Conservation (phyloP, 1,140 invertebrate genomes). For the Drosophila arizonae region DNA sequence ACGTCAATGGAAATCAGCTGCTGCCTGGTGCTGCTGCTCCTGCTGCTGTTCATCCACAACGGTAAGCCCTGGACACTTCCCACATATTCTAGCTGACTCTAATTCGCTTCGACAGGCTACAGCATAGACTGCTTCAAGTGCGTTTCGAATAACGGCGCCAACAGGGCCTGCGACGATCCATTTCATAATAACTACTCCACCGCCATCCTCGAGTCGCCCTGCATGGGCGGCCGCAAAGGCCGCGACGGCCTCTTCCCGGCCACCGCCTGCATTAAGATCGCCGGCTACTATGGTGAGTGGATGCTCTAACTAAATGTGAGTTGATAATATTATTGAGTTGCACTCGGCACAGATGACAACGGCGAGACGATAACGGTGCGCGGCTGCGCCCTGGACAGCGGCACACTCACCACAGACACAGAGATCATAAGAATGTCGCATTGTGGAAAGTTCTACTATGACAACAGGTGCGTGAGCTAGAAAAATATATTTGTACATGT, state of each 20-base stretch:
- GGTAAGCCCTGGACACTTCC: constrained; percentile 35
- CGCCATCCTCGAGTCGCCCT: constrained; percentile 93
- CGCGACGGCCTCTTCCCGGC: constrained; percentile 97
- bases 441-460: constrained; percentile 94
- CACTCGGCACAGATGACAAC: constrained; percentile 86
- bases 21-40: constrained; percentile 56
- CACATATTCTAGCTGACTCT: background rate
- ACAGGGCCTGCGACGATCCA: constrained; percentile 96
- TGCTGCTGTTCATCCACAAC: constrained; percentile 61
- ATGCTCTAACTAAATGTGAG: background rate
- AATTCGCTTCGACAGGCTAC: constrained; percentile 78
- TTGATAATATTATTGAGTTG: constrained; percentile 20
- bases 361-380: constrained; percentile 91
- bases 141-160: constrained; percentile 94
- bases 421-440: constrained; percentile 97
- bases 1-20: constrained; percentile 63
- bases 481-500: no score
- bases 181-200: constrained; percentile 97
- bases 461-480: constrained; percentile 87
- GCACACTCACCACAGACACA: constrained; percentile 95
- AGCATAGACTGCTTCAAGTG: constrained; percentile 98
- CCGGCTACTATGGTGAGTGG: constrained; percentile 90
- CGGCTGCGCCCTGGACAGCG: constrained; percentile 95
- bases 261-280: constrained; percentile 97
- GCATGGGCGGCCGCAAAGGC: constrained; percentile 95